Base-by-base conservation (phyloP, 2,888 invertebrate genomes). In the Lasioglossum lativentre region DNA sequence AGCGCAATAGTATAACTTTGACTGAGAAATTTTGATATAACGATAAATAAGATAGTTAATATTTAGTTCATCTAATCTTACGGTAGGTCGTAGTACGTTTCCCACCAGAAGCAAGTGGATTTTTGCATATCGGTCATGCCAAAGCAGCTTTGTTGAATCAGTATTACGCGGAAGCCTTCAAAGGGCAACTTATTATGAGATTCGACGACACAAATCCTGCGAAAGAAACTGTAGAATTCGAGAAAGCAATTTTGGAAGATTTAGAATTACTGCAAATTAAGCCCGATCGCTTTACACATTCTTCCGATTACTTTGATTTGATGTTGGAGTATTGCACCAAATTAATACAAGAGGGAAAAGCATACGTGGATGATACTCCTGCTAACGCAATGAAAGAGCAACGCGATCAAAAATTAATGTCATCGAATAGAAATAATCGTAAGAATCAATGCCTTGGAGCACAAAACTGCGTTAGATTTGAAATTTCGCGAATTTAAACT, bases 161-260 rank as follows among this genome's bases (percentile, higher is more conserved):
- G 95, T 98, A 99, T 95, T 99, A 99, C 94, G 98, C 99, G 90
- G 96, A 97, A 92, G 96, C 97, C 1, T 99, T 99, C 95, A 96
- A 99, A 93, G 99, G 99, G 0, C 98, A 98, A 94, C 96, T 99
- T 0, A 98, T 99, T 86, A 99, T 99, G 99, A 97, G 99, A 89
- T 99, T 99, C 95, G 99, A 99, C 95, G 99, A 99, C 95, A 99
- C 99, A 8, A 99, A 99, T 96, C 99, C 99, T 6, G 99, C 99
- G 23, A 99, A 99, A 94, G 99, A 99, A 94, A 98, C 99, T 92
- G 98, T 97, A 0, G 98, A 99, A 90, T 99, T 99, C 96, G 99
- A 99, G 95, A 97, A 99, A 96, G 99, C 99, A 0, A 99, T 99
- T 92, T 95, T 99, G 79, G 98, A 99, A 94, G 99, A 99, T 95